Base-by-base conservation (phyloP, 1,140 invertebrate genomes). In the Ganaspis sp. region DNA sequence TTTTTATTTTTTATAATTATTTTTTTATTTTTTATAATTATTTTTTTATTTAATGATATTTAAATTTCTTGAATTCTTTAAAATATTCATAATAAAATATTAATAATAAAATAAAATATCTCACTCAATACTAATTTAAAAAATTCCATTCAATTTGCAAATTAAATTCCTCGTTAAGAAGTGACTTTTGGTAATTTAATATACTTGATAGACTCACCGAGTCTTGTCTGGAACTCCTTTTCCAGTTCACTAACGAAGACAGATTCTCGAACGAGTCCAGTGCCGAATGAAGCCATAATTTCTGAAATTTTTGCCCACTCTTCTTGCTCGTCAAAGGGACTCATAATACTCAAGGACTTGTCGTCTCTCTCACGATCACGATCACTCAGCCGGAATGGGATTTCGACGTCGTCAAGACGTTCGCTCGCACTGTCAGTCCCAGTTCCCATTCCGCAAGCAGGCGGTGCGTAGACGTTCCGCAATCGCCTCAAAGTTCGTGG, bases 231-330 rank as follows among this genome's bases (percentile, higher is more conserved):
- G 87, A 97, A 97, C 89, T 96, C 95, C 84, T 95, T 94, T 86
- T 97, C 95, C 79, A 97, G 91, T 83, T 97, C 96, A 9, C 93
- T 94, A 38, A 96, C 94, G 89, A 97, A 96, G 3, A 97, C 95
- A 0, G 95, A 96, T 85, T 97, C 96, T 8, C 95, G 88, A 3
- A 96, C 94, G 11, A 95, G 92, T 21, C 95, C 95, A 71, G 95
- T 95, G 37, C 97, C 97, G 84, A 98, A 97, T 1, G 96, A 96
- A 19, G 96, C 96, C 94, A 99, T 97, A 76, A 98, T 98, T 90
- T 98, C 97, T 9, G 96, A 96, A 76, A 99, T 98, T 90, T 98
- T 97, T 1, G 96, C 96, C 96, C 97, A 98, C 90, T 98, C 97
- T 91, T 98, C 97, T 88, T 94, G 94, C 86, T 98, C 96, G 92